A percentile compares a stretch with the other conserved stretches of the same genome.
These are phyloP conservation scores for Lepidurus arcticus DNA, from an alignment of 1,140 invertebrate species.

Conservation along the genomic window DNA sequence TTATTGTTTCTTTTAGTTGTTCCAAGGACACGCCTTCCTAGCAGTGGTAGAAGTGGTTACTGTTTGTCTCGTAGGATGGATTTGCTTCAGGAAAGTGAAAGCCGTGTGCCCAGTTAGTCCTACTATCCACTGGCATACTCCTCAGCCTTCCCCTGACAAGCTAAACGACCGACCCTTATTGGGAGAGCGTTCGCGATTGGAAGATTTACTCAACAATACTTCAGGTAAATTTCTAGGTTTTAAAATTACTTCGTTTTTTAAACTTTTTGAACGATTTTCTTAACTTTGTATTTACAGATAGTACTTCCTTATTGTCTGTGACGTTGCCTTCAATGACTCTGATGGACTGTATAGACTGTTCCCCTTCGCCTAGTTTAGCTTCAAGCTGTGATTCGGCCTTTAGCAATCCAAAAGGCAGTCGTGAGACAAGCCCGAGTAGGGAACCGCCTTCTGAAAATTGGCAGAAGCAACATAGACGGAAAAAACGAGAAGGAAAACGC, in stretches of 20 bases:
- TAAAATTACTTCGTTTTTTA: slow-evolving; percentile 27
- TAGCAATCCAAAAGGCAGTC: slow-evolving; percentile 20
- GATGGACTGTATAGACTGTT: neutral
- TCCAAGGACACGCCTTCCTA: slow-evolving; percentile 5
- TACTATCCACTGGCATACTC: neutral
- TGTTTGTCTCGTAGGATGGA: neutral
- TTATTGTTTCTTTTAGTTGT: neutral
- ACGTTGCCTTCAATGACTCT: slow-evolving; percentile 16
- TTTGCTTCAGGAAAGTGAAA: neutral
- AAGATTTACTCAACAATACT: neutral
- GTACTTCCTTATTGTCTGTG: slow-evolving; percentile 27
- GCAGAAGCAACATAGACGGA: slow-evolving; percentile 24
- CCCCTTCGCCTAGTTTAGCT: slow-evolving; percentile 25
- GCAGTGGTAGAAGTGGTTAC: neutral
- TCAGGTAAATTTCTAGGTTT: neutral
- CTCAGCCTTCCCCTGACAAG: neutral
- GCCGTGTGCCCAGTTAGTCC: neutral
- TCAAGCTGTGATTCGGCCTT: slow-evolving; percentile 30
- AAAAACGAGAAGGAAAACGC: slow-evolving; percentile 27
- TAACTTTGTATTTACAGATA: slow-evolving; percentile 34
- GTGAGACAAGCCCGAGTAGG: slow-evolving; percentile 20
- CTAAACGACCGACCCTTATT: neutral
- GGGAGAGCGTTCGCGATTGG: neutral
- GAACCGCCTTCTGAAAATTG: neutral
- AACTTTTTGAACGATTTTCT: slow-evolving; percentile 26